These are phyloP conservation scores for Cygnus olor DNA, from an alignment of 2,797 vertebrate genomes.

Conservation along the genomic window DNA sequence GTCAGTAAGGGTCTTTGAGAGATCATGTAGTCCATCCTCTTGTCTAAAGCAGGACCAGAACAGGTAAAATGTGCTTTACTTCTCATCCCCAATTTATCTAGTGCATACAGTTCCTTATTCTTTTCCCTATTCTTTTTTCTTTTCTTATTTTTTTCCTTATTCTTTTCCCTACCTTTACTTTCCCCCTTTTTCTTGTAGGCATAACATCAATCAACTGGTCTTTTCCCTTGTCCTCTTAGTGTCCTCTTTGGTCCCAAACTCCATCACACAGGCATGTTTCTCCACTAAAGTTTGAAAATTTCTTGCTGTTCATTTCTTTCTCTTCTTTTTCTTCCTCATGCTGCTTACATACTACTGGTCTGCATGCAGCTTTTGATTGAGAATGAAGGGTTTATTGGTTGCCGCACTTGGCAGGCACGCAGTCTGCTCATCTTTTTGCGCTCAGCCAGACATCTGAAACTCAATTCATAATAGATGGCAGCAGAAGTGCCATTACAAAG, in stretches of 20 bases:
- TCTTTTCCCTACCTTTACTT: not conserved
- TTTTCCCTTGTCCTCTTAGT: not conserved
- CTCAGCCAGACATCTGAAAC: not conserved
- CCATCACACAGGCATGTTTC: not conserved
- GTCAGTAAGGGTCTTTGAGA: not conserved
- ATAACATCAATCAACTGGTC: not conserved
- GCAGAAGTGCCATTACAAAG: not conserved
- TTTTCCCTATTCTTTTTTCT: not conserved
- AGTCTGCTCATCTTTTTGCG: not conserved
- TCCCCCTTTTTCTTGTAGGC: not conserved
- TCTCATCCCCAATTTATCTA: not conserved
- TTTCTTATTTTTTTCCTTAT: not conserved
- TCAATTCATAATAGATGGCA: not conserved
- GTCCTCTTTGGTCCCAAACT: not conserved
- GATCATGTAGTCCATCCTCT: not conserved
- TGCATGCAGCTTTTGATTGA: not conserved
- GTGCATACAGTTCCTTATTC: not conserved
- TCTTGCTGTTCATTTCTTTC: not conserved
- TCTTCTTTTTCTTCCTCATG: not conserved
- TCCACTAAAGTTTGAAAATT: not conserved
- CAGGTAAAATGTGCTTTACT: not conserved
- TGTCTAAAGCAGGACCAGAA: not conserved
- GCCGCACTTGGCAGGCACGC: not conserved
- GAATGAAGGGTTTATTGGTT: not conserved
- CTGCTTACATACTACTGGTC: not conserved